Evolutionary conservation across 2,797 vertebrate genomes (phyloP), one percentile per base, ranked within the genome.

Genomic region (Ibycter americanus): DNA sequence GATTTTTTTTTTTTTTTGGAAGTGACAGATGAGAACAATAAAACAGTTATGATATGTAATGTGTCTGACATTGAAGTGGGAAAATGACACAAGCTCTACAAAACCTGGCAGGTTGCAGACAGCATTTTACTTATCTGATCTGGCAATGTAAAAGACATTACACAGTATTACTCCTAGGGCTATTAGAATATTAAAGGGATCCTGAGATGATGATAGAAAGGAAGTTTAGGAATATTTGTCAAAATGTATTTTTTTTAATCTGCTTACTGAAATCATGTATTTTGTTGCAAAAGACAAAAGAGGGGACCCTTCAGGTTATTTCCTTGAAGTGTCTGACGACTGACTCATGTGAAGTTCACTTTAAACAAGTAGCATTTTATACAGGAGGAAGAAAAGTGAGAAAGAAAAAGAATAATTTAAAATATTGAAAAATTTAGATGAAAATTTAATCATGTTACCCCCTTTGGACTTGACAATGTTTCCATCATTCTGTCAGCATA

Each of bases 171-270:
- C 32, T 62, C 32, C 71, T 58, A 71, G 79, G 44, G 38, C 49
- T 83, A 8, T 68, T 72, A 12, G 73, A 46, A 36, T 63, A 83
- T 87, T 55, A 89, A 76, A 31, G 42, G 61, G 25, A 87, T 62
- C 32, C 31, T 61, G 76, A 77, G 72, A 76, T 44, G 19, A 21
- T 63, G 40, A 56, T 34, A 79, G 70, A 77, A 76, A 47, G 56
- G n/a, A 78, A 74, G 17, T 46, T 79, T 61, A 40, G 38, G 52
- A 87, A n/a, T 88, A 72, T 79, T 67, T 89, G 73, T 92, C 46
- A 88, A 38, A 87, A 49, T 18, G 5, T 26, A 2, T 62, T 66
- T 68, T 78, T 70, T 90, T 38, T 6, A 63, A 82, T 91, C 51
- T 25, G 9, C 51, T 63, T 82, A 11, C 22, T 56, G 62, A 54